Conservation (phyloP, 2,888 invertebrate species). For the Pachydiplax longipennis region DNA sequence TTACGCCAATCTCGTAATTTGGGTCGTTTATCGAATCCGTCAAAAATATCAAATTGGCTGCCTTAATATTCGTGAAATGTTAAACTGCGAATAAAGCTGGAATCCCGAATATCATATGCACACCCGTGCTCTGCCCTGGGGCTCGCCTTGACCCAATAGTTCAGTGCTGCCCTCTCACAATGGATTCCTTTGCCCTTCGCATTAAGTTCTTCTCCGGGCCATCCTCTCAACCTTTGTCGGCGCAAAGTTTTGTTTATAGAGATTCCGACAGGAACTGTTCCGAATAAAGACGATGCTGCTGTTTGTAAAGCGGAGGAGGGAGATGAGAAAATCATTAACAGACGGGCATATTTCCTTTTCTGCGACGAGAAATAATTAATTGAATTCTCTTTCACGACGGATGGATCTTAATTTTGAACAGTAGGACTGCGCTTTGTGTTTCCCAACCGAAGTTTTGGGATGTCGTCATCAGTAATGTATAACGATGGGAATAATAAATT, state of each 20-base stretch:
- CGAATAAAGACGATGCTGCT: background rate
- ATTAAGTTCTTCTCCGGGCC: background rate
- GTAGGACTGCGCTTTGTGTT: background rate
- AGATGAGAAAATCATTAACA: background rate
- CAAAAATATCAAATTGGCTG: too few species aligned
- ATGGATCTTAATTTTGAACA: background rate
- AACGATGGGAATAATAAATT: too few species aligned
- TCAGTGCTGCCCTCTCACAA: background rate
- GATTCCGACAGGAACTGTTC: background rate
- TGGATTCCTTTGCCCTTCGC: background rate
- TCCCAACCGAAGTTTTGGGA: background rate
- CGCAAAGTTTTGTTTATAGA: background rate
- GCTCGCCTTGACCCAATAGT: background rate
- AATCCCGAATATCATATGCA: background rate
- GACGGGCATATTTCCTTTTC: background rate
- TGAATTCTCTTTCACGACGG: background rate
- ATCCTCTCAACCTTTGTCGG: background rate
- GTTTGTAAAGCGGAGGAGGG: background rate
- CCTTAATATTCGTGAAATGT: too few species aligned
- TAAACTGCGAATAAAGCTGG: too few species aligned
- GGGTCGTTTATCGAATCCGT: too few species aligned
- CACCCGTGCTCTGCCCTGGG: background rate
- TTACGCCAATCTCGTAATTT: too few species aligned
- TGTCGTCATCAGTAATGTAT: too few species aligned
- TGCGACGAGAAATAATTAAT: background rate